Percentiles rank a stretch among this genome's conserved stretches.
Evolutionary conservation across 92 coral and sea anemone species (phyloP).

Genomic region (Bergia sp.): DNA sequence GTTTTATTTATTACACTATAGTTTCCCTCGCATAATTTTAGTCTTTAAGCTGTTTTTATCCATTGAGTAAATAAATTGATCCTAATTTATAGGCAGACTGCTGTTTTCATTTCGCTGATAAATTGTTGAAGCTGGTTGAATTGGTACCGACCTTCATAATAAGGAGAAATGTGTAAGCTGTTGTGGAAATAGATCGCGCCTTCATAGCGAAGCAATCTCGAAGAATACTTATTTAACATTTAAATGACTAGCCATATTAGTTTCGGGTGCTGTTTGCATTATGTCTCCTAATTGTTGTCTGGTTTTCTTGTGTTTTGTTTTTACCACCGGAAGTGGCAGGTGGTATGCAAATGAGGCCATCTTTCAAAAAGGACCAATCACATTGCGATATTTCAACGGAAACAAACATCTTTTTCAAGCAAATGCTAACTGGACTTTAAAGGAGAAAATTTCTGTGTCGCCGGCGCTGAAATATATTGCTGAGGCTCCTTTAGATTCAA

Average conservation of each 20-base stretch:
- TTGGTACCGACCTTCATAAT: too few species aligned
- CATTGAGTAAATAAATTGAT: too few species aligned
- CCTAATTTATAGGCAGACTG: too few species aligned
- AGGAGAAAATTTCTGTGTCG: conserved; percentile 18
- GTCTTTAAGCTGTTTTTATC: too few species aligned
- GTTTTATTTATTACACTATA: too few species aligned
- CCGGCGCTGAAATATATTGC: not conserved
- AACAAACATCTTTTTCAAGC: not conserved
- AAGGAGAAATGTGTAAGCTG: too few species aligned
- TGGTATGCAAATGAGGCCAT: conserved; percentile 23
- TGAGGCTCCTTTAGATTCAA: not conserved
- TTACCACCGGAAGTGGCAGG: conserved; percentile 41
- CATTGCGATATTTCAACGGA: not conserved
- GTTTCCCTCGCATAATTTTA: too few species aligned
- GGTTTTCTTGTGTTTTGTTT: not conserved
- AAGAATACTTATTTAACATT: not conserved
- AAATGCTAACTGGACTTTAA: not conserved
- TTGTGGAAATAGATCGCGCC: too few species aligned
- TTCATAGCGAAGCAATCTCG: too few species aligned
- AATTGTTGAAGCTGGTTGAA: too few species aligned
- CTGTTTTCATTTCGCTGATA: too few species aligned
- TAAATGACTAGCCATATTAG: not conserved
- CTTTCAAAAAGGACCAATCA: conserved; percentile 36
- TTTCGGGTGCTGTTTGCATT: not conserved
- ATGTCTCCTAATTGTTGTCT: not conserved